Evolutionary conservation across 2,888 invertebrate species (phyloP).

Genomic region (Eupithecia subfuscata): DNA sequence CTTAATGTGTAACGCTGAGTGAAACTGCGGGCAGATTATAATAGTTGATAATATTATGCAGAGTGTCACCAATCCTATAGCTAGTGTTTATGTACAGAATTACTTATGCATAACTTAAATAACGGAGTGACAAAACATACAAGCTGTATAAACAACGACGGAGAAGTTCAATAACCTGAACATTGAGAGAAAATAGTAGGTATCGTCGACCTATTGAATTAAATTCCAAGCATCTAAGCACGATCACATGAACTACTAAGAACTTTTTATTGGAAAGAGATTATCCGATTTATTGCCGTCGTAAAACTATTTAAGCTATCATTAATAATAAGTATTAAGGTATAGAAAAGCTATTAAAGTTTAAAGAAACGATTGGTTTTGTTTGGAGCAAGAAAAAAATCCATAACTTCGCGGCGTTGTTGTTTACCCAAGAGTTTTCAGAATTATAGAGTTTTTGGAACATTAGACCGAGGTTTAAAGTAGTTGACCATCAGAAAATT

Average conservation of each 20-base stretch:
- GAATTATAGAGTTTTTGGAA: neutral
- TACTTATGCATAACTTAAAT: neutral
- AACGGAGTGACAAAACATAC: conserved; percentile 2
- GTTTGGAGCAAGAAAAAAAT: neutral
- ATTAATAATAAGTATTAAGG: neutral
- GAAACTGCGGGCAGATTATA: neutral
- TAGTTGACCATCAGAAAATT: neutral
- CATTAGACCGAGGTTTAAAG: neutral
- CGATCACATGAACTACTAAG: neutral
- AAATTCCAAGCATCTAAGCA: conserved; percentile 15
- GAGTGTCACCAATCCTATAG: neutral
- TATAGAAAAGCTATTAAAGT: neutral
- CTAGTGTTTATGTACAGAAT: neutral
- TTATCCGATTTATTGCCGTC: conserved; percentile 32
- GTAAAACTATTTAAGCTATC: conserved; percentile 21
- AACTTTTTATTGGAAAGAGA: conserved; percentile 22
- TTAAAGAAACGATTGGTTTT: neutral
- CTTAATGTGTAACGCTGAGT: no score
- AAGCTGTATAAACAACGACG: neutral
- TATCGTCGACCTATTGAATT: conserved; percentile 3
- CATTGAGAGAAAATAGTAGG: conserved; percentile 10
- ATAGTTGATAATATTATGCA: neutral
- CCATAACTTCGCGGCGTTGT: neutral
- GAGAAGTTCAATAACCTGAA: conserved; percentile 11
- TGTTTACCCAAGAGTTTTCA: conserved; percentile 12